phyloP scores from a whole-genome alignment of 2,113 vertebrate species.

The Megalops atlanticus region DNA sequence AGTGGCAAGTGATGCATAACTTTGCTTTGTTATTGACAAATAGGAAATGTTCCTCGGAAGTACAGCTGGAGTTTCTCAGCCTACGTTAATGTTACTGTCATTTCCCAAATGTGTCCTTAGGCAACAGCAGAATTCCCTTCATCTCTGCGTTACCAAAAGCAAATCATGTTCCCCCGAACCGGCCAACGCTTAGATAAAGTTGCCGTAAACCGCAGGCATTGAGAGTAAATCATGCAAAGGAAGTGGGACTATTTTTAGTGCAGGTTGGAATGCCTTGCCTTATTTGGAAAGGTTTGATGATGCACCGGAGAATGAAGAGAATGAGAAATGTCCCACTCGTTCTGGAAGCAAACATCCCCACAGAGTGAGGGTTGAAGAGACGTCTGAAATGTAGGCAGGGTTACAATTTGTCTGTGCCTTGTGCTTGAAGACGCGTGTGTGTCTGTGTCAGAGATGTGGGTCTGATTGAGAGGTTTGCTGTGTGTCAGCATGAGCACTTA shows the following conservation, averaged over 20 bases:
- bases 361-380: conserved; percentile 23
- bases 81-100: neutral
- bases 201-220: conserved; percentile 51
- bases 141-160: neutral
- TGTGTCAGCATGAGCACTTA: neutral
- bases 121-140: neutral
- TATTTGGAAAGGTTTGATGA: conserved; percentile 69
- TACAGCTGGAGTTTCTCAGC: neutral
- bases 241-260: conserved; percentile 65
- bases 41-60: neutral
- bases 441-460: neutral
- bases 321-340: conserved; percentile 53
- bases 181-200: conserved; percentile 36
- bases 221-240: conserved; percentile 61
- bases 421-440: neutral
- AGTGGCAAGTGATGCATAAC: neutral
- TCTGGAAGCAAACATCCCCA: conserved; percentile 34
- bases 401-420: neutral
- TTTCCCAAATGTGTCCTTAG: neutral
- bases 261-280: conserved; percentile 72
- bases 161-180: conserved; percentile 9
- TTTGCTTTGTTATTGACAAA: neutral
- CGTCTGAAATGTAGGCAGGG: neutral
- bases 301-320: conserved; percentile 50
- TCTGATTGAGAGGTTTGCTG: neutral